A percentile compares a stretch with the other conserved stretches of the same genome.
phyloP scores from a whole-genome alignment of 2,888 invertebrate species.

The Xylophagus ater region DNA sequence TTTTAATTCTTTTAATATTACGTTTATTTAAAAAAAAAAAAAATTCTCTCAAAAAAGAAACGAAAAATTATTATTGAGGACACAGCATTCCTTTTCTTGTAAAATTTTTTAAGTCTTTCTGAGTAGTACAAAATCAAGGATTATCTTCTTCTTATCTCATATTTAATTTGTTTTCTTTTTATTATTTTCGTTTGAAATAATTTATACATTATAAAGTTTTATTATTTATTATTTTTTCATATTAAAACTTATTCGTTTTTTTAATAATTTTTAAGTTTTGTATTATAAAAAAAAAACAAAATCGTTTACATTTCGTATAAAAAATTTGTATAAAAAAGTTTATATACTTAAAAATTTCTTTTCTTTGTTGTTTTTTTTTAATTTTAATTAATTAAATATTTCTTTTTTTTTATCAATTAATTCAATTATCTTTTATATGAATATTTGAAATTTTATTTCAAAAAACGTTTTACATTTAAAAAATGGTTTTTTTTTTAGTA shows the following conservation, averaged over 20 bases:
- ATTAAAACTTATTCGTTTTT: conserved; percentile 13
- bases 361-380: no score
- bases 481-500: no score
- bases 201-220: conserved; percentile 17
- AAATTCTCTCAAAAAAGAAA: no score
- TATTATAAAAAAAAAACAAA: conserved; percentile 24
- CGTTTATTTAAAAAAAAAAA: no score
- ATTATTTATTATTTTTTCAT: conserved; percentile 17
- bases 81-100: conserved; percentile 11
- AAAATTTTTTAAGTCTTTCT: no score
- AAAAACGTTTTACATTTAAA: no score
- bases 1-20: no score
- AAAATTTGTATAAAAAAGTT: conserved; percentile 18
- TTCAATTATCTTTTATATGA: no score
- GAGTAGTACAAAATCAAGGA: conserved; percentile 28
- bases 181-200: conserved; percentile 16
- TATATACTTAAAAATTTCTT: no score
- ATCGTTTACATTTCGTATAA: conserved; percentile 20
- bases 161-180: conserved; percentile 7
- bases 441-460: no score
- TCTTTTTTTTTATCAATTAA: no score
- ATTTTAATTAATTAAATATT: no score
- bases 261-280: conserved; percentile 19
- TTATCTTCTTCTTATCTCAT: conserved; percentile 18
- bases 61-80: conserved; percentile 8